Evolutionary conservation across 2,797 vertebrate genomes (phyloP).

Genomic region (Pitangus sulphuratus): DNA sequence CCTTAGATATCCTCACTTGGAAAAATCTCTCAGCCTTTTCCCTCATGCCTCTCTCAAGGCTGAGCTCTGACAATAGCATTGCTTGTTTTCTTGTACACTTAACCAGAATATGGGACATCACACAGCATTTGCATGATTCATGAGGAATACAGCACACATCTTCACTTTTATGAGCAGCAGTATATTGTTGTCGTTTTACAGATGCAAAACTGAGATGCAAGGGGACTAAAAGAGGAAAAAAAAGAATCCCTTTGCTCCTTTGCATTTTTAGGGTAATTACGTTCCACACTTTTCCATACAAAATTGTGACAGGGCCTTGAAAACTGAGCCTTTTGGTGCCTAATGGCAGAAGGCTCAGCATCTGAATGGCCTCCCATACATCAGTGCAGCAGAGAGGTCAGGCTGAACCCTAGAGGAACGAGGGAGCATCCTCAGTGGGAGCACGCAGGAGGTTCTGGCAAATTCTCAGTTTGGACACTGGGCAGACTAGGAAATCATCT

Average conservation of each 20-base stretch:
- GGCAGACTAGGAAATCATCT: background rate
- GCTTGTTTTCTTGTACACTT: background rate
- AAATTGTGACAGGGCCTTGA: background rate
- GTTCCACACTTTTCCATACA: background rate
- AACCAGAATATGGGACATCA: constrained; percentile 13
- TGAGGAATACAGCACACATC: constrained; percentile 10
- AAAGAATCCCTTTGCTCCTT: background rate
- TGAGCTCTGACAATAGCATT: constrained; percentile 10
- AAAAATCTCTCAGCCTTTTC: background rate
- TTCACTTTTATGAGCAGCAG: constrained; percentile 17
- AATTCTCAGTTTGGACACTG: fast-evolving
- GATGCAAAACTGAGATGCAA: constrained; percentile 52
- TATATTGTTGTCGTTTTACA: constrained; percentile 34
- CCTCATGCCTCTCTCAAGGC: fast-evolving
- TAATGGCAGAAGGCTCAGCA: background rate
- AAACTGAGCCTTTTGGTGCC: background rate
- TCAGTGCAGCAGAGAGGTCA: background rate
- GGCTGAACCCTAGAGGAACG: fast-evolving
- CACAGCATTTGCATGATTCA: constrained; percentile 45
- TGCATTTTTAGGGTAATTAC: constrained; percentile 15
- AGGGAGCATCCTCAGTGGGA: fast-evolving
- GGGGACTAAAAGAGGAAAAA: background rate
- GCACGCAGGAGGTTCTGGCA: background rate
- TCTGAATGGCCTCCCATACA: background rate
- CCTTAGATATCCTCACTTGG: background rate